Evolutionary conservation across 1,140 invertebrate species (phyloP), one percentile per base, ranked within the genome.

Genomic region (Drosophila virilis): DNA sequence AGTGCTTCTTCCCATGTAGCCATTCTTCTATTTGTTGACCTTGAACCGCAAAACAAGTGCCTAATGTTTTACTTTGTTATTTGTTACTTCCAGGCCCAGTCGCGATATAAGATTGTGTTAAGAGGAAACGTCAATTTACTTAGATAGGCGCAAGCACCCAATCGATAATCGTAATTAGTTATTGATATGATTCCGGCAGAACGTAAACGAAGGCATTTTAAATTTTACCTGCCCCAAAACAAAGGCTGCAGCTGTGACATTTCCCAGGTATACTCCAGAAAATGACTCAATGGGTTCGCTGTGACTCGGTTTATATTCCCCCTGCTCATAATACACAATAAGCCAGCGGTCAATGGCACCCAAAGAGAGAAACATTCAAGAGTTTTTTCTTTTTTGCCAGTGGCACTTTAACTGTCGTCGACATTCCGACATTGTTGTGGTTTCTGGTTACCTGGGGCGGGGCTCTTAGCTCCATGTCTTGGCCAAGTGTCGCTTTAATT

Each of bases 401-500:
- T 52, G 57, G 58, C 46, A 52, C 7, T 57, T 46, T 54, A 54
- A 33, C 22, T 62, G 51, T 52, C 12, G 54, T 48, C 52, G 38
- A 38, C 50, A 52, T 33, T 66, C 62, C 51, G 43, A 28, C 46
- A 55, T 55, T 61, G 42, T 74, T 68, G 58, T 45, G 65, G 66
- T 69, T 48, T 74, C 52, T 37, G 17, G 50, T 69, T 74, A 69
- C 66, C 71, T 42, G 40, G 67, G 48, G 22, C 12, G 6, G 17
- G 50, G 33, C 13, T 58, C 35, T 37, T 55, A 40, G 38, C 22
- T 15, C 22, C 35, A 40, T 60, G 55, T 57, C 42, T 61, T 54
- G 62, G 57, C 64, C 50, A 73, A 65, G 70, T 72, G 68, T 85
- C 75, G 66, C n/a, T 82, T 86, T 76, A 86, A 86, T 82, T 80